These are phyloP conservation scores for Rhombomys opimus DNA, from an alignment of 2,113 vertebrate genomes.

Conservation along the genomic window DNA sequence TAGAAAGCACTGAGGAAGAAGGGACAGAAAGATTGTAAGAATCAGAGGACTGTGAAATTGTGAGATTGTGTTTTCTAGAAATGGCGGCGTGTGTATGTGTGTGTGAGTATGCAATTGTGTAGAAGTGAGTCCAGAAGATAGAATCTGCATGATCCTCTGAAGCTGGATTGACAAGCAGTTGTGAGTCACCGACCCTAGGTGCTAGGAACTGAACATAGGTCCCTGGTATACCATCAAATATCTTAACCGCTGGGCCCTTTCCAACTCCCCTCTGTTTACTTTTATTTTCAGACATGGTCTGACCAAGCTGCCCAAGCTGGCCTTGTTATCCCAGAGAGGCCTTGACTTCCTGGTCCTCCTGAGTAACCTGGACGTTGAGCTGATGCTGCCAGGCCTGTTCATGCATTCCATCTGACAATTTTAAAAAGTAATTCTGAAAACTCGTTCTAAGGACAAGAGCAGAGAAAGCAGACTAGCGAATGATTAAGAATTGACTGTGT, in stretches of 20 bases:
- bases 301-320: background rate
- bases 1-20: background rate
- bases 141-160: background rate
- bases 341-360: background rate
- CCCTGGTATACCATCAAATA: no score
- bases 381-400: no score
- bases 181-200: background rate
- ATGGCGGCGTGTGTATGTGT: background rate
- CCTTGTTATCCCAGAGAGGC: background rate
- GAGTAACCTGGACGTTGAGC: background rate
- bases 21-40: background rate
- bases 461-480: background rate
- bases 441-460: background rate
- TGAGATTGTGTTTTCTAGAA: background rate
- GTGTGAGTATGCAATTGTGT: background rate
- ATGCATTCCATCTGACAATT: background rate
- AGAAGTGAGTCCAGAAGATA: background rate
- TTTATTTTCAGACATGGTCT: background rate
- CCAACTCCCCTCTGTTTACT: background rate
- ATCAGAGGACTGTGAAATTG: background rate
- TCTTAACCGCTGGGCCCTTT: background rate
- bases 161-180: background rate
- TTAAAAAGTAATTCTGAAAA: background rate
- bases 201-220: background rate
- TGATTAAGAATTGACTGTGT: conserved; percentile 8